phyloP scores from a whole-genome alignment of 1,140 invertebrate species.

The Zelostemma sp. region DNA sequence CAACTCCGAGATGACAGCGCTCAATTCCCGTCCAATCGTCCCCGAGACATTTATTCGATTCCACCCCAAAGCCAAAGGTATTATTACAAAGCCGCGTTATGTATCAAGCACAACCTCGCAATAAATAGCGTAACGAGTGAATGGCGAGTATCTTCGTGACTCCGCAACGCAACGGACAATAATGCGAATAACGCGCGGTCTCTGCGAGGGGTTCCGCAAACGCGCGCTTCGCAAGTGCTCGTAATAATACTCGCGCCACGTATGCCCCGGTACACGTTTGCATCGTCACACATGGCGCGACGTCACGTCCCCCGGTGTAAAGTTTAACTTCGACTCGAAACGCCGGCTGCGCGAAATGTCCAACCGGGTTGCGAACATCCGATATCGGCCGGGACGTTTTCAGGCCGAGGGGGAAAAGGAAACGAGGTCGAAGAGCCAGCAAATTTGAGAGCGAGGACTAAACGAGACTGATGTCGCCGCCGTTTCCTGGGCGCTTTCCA shows the following conservation, averaged over 20 bases:
- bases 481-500: conserved; percentile 7
- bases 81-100: not conserved
- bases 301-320: conserved; percentile 60
- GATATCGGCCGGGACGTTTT: conserved; percentile 37
- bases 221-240: conserved; percentile 59
- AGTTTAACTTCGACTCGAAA: conserved; percentile 64
- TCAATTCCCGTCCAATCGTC: too few relatives aligned
- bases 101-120: too few relatives aligned
- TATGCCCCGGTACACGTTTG: conserved; percentile 39
- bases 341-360: conserved; percentile 67
- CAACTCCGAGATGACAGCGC: too few relatives aligned
- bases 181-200: too few relatives aligned
- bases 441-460: not conserved
- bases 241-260: conserved; percentile 58
- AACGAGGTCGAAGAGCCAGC: not conserved
- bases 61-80: not conserved
- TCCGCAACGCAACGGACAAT: too few relatives aligned
- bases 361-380: conserved; percentile 38
- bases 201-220: too few relatives aligned
- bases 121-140: conserved; percentile 1
- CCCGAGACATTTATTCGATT: too few relatives aligned
- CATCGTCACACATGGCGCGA: conserved; percentile 62
- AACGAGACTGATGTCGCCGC: not conserved
- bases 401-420: not conserved
- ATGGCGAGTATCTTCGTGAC: too few relatives aligned